Conservation (phyloP, 2,797 vertebrate genomes). For the Fistularia commersonii region DNA sequence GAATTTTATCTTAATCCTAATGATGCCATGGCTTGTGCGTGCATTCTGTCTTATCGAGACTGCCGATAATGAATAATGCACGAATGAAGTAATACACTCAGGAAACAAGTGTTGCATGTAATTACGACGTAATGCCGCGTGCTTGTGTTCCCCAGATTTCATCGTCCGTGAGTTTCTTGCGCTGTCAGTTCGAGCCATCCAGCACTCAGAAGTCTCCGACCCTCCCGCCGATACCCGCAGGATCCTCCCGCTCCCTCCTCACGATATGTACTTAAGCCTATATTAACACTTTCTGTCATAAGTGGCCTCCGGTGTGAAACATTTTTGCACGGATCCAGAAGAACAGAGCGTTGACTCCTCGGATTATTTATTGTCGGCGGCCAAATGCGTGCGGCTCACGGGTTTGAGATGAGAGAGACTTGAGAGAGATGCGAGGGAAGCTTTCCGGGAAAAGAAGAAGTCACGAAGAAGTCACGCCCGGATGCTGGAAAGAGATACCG, state of each 20-base stretch:
- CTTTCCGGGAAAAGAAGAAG: slow-evolving; percentile 1
- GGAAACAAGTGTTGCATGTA: slow-evolving; percentile 5
- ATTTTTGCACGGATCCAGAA: slow-evolving; percentile 50
- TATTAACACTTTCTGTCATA: slow-evolving; percentile 40
- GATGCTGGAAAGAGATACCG: too few relatives aligned
- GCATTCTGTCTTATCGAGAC: too few relatives aligned
- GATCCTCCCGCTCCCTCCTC: slow-evolving; percentile 5
- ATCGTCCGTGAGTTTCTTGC: slow-evolving; percentile 68
- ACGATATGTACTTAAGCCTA: slow-evolving; percentile 27
- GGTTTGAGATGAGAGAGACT: too few relatives aligned
- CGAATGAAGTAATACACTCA: too few relatives aligned
- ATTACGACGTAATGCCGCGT: slow-evolving; percentile 7
- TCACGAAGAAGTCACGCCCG: too few relatives aligned
- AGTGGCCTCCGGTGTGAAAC: slow-evolving; percentile 29
- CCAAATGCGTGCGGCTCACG: slow-evolving; percentile 9
- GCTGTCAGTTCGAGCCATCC: slow-evolving; percentile 4
- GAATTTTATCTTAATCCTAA: too few relatives aligned
- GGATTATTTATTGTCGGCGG: slow-evolving; percentile 53
- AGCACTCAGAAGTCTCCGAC: slow-evolving; percentile 21
- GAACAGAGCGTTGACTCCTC: slow-evolving; percentile 30
- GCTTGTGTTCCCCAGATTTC: slow-evolving; percentile 64
- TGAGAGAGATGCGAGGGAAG: not conserved
- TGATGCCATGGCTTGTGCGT: too few relatives aligned
- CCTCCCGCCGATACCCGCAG: too few relatives aligned
- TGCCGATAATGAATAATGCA: too few relatives aligned